Evolutionary conservation across 1,140 invertebrate genomes (phyloP).

Genomic region (Schmidtea mediterranea): DNA sequence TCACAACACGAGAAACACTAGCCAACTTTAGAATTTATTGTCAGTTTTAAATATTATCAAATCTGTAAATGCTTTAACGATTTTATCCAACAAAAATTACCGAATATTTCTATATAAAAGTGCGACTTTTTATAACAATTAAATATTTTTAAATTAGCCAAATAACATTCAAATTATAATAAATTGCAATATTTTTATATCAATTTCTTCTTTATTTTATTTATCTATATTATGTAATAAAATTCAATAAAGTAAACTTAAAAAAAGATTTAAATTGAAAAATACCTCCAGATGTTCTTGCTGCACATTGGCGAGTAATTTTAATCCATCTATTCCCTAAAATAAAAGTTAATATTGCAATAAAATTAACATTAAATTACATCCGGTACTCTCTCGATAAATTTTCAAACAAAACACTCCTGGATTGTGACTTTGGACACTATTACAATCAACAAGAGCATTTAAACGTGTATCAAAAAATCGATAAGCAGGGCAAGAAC

Average conservation of each 20-base stretch:
- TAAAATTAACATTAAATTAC: conserved; percentile 12
- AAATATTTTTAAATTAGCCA: too few species aligned
- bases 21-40: too few species aligned
- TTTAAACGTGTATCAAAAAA: conserved; percentile 21
- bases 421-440: conserved; percentile 22
- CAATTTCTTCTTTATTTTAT: too few species aligned
- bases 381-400: conserved; percentile 25
- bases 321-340: conserved; percentile 25
- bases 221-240: too few species aligned
- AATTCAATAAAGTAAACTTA: not conserved
- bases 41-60: too few species aligned
- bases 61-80: too few species aligned
- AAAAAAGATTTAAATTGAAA: not conserved
- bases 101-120: too few species aligned
- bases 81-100: too few species aligned
- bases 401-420: conserved; percentile 27
- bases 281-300: conserved; percentile 20
- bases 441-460: conserved; percentile 23
- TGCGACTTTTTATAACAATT: too few species aligned
- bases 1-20: too few species aligned
- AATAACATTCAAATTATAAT: too few species aligned
- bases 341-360: conserved; percentile 8
- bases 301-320: conserved; percentile 23
- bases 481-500: conserved; percentile 18
- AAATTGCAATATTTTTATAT: too few species aligned